These are phyloP conservation scores for Coryphaenoides rupestris DNA, from an alignment of 2,113 vertebrate species.

Conservation along the genomic window DNA sequence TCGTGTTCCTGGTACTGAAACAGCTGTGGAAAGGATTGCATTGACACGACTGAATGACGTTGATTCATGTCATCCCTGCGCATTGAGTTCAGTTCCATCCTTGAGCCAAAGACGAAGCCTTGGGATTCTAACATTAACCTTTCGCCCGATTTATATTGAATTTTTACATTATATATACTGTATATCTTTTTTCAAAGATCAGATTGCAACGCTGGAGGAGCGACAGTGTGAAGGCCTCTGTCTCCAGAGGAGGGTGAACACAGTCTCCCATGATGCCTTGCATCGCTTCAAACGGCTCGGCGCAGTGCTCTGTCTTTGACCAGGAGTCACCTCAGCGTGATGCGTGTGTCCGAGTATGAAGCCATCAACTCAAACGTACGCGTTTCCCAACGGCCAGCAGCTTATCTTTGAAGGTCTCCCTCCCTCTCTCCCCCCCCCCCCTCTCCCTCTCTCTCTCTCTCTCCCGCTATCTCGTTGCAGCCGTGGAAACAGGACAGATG, in stretches of 20 bases:
- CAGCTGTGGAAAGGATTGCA: no score
- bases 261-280: conserved; percentile 14
- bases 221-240: not conserved
- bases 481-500: conserved; percentile 16
- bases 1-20: no score
- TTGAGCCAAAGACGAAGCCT: not conserved
- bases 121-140: conserved; percentile 26
- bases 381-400: conserved; percentile 11
- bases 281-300: conserved; percentile 27
- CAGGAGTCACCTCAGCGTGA: conserved; percentile 5
- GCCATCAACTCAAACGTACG: conserved; percentile 8
- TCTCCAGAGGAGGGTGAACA: no score
- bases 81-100: no score
- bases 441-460: not conserved
- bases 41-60: no score
- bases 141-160: conserved; percentile 16
- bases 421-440: no score
- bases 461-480: not conserved
- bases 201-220: no score
- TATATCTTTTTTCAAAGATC: not conserved
- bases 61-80: no score
- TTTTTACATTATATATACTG: conserved; percentile 15
- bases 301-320: conserved; percentile 29
- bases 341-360: conserved; percentile 26
- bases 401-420: conserved; percentile 31